A percentile compares a stretch with the other conserved stretches of the same genome.
phyloP scores from a whole-genome alignment of 2,113 vertebrate species.

The Puffinus mauretanicus region DNA sequence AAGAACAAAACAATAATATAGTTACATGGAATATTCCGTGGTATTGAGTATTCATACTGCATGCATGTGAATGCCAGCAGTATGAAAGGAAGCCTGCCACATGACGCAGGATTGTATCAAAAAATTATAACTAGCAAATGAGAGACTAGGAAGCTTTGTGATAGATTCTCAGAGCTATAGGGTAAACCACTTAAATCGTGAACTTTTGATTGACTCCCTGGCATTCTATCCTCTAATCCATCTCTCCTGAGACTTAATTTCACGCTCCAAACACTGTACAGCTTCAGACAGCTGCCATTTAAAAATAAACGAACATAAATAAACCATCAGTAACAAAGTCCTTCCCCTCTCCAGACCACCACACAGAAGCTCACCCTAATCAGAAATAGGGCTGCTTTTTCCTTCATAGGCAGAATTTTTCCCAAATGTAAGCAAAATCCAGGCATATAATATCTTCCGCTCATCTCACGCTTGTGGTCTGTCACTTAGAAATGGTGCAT shows the following conservation, averaged over 20 bases:
- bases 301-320: conserved; percentile 46
- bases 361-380: not conserved
- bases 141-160: not conserved
- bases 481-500: not conserved
- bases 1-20: not conserved
- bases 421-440: not conserved
- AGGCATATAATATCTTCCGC: not conserved
- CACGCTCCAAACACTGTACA: conserved; percentile 28
- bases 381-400: not conserved
- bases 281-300: conserved; percentile 41
- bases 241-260: conserved; percentile 55
- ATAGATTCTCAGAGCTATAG: not conserved
- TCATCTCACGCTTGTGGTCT: not conserved
- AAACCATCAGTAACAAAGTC: conserved; percentile 2
- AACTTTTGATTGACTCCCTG: conserved; percentile 25
- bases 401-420: not conserved
- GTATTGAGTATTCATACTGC: not conserved
- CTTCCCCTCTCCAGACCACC: not conserved
- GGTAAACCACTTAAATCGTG: not conserved
- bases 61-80: not conserved
- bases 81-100: not conserved
- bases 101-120: not conserved
- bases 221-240: conserved; percentile 23
- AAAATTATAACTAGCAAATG: not conserved
- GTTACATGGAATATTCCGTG: not conserved